A percentile compares a stretch with the other conserved stretches of the same genome.
Conservation (phyloP, 2,113 vertebrate species). For the Melanerpes formicivorus region DNA sequence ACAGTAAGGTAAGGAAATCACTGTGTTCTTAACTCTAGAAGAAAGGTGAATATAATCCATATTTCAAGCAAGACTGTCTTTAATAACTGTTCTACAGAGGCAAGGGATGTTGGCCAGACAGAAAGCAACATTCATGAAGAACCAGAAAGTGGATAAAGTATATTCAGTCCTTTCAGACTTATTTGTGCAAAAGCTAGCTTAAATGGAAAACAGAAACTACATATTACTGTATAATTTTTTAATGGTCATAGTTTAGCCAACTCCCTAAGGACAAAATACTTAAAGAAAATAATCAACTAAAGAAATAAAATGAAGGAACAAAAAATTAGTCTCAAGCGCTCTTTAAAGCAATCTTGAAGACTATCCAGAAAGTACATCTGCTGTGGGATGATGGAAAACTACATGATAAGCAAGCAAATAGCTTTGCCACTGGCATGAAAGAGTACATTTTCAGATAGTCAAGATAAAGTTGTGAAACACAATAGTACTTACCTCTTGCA, state of each 20-base stretch:
- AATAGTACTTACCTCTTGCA: not conserved
- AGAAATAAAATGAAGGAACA: conserved; percentile 32
- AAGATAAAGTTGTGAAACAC: not conserved
- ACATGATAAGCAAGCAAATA: conserved; percentile 10
- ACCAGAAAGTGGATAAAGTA: conserved; percentile 34
- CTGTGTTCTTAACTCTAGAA: not conserved
- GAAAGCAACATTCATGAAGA: not conserved
- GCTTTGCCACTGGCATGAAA: not conserved
- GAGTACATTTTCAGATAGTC: not conserved
- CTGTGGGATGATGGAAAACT: conserved; percentile 26
- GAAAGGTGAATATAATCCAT: conserved; percentile 15
- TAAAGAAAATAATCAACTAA: conserved; percentile 38
- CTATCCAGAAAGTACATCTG: conserved; percentile 32
- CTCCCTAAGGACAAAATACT: conserved; percentile 12
- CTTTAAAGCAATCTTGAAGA: conserved; percentile 12
- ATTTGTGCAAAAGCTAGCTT: conserved; percentile 47
- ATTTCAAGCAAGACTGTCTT: conserved; percentile 37
- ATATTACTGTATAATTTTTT: conserved; percentile 29
- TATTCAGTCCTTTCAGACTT: conserved; percentile 30
- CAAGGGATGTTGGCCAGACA: not conserved
- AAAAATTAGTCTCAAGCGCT: not conserved
- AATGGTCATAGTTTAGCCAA: conserved; percentile 9
- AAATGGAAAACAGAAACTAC: conserved; percentile 58
- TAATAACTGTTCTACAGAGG: conserved; percentile 20
- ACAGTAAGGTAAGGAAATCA: conserved; percentile 34